Conservation (phyloP, 1,140 invertebrate genomes). For the Druon quercuslanigerum region DNA sequence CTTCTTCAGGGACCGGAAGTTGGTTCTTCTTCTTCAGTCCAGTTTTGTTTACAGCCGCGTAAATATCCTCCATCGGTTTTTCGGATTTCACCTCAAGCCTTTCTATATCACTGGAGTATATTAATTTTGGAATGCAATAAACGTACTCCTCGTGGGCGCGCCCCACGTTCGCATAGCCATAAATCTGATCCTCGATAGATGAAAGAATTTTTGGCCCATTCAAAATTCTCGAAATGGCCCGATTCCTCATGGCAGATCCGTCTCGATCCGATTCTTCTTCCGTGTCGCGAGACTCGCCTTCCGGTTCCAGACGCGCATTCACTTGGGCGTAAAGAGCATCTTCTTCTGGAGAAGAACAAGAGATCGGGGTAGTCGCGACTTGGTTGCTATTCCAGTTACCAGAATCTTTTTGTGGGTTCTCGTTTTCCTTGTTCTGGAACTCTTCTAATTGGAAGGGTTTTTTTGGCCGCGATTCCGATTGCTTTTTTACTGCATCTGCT, state of each 20-base stretch:
- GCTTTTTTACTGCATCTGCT: constrained; percentile 61
- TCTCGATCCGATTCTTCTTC: constrained; percentile 67
- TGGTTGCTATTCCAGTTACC: constrained; percentile 45
- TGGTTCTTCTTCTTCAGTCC: constrained; percentile 60
- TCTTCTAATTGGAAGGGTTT: constrained; percentile 76
- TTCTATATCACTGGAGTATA: constrained; percentile 59
- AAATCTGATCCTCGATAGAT: constrained; percentile 55
- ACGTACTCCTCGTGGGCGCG: constrained; percentile 57
- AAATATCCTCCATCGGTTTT: constrained; percentile 69
- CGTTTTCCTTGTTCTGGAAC: constrained; percentile 83
- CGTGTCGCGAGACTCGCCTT: constrained; percentile 70
- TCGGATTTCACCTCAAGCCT: constrained; percentile 49
- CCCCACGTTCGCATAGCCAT: constrained; percentile 59
- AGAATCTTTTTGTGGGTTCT: constrained; percentile 77
- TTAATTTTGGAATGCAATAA: constrained; percentile 66
- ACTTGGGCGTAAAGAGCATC: constrained; percentile 71
- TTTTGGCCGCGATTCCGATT: constrained; percentile 48
- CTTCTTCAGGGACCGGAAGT: constrained; percentile 64
- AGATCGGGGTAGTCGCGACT: constrained; percentile 39
- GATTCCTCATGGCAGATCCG: background rate
- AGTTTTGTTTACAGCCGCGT: constrained; percentile 71
- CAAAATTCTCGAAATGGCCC: constrained; percentile 14
- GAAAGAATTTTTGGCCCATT: constrained; percentile 38
- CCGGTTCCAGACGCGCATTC: constrained; percentile 68
- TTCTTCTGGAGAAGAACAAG: constrained; percentile 60